Conservation (phyloP, 2,797 vertebrate genomes). For the Anas bahamensis region DNA sequence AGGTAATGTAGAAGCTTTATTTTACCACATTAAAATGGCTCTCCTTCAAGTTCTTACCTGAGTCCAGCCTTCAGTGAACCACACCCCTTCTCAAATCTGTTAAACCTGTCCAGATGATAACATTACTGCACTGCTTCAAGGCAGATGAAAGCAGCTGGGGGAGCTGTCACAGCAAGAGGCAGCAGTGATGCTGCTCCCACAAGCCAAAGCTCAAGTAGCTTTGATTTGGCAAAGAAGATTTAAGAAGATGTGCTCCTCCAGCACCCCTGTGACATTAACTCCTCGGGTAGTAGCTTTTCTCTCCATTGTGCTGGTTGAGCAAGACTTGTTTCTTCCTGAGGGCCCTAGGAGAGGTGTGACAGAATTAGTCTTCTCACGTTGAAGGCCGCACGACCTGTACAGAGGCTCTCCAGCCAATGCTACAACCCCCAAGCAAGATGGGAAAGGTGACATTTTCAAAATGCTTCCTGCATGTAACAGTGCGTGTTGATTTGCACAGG, state of each 20-base stretch:
- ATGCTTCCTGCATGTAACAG: background rate
- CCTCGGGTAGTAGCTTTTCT: background rate
- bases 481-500: background rate
- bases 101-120: background rate
- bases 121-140: background rate
- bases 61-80: background rate
- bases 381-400: fast-evolving
- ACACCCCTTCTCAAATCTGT: background rate
- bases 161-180: background rate
- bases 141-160: background rate
- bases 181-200: background rate
- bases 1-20: background rate
- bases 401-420: background rate
- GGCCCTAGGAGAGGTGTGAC: background rate
- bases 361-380: background rate
- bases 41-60: background rate
- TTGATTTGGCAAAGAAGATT: background rate
- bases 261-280: background rate
- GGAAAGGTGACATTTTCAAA: background rate
- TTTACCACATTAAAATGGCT: background rate
- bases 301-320: background rate
- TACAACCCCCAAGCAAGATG: background rate
- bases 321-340: background rate
- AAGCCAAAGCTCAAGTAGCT: background rate
- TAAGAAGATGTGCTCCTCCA: background rate